phyloP scores from a whole-genome alignment of 53 echinoderm and acorn worm genomes.

The Temnopleurus reevesii region DNA sequence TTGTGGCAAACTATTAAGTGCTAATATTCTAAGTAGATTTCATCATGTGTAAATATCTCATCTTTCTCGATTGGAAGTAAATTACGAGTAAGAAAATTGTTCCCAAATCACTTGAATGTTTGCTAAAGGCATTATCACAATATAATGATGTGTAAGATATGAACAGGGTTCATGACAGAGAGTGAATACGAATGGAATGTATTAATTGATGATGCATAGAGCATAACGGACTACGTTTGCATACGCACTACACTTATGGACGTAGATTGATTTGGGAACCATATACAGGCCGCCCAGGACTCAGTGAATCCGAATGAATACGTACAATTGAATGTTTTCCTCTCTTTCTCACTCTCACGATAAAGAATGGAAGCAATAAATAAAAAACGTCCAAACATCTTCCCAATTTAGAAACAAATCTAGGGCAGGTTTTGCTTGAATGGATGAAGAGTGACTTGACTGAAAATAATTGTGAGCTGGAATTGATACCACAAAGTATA shows the following conservation, averaged over 20 bases:
- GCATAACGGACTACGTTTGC: neutral
- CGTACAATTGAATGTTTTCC: neutral
- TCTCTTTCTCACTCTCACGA: neutral
- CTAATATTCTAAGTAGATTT: too few relatives aligned
- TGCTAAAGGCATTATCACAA: too few relatives aligned
- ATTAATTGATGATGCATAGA: neutral
- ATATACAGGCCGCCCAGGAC: neutral
- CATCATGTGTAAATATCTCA: too few relatives aligned
- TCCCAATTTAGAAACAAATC: slow-evolving; percentile 24
- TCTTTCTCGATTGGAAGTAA: too few relatives aligned
- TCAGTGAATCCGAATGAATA: neutral
- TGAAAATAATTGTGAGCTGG: neutral
- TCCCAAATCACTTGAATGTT: too few relatives aligned
- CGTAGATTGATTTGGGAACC: slow-evolving; percentile 4
- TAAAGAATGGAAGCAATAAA: neutral
- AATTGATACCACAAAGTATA: neutral
- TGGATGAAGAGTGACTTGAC: neutral
- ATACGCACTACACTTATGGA: neutral
- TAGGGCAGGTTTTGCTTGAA: neutral
- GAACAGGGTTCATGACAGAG: too few relatives aligned
- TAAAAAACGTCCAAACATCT: neutral
- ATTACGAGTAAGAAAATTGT: too few relatives aligned
- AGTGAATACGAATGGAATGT: neutral
- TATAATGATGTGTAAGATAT: too few relatives aligned
- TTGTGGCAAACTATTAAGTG: too few relatives aligned